Evolutionary conservation across 1,140 invertebrate species (phyloP).

Genomic region (Drosophila tristis): DNA sequence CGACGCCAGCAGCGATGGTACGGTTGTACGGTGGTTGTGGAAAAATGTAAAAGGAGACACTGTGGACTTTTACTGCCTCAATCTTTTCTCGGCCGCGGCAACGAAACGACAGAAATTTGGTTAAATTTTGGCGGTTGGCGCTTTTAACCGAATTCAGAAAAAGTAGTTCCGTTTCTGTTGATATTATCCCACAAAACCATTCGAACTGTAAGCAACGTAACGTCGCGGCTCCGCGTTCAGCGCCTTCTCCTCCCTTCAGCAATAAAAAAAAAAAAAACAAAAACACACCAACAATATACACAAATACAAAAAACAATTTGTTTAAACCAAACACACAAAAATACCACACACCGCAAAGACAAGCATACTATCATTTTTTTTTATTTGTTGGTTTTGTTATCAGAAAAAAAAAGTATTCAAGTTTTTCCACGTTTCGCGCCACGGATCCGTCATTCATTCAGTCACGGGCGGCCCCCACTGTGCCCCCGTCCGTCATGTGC

Average conservation of each 20-base stretch:
- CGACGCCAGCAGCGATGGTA: neutral
- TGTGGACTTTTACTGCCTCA: no score
- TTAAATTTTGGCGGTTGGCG: no score
- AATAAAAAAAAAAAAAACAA: conserved; percentile 16
- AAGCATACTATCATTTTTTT: conserved; percentile 17
- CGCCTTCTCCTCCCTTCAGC: conserved; percentile 2
- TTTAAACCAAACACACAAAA: conserved; percentile 23
- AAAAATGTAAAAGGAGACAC: no score
- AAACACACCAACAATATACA: conserved; percentile 29
- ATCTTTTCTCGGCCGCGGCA: conserved; percentile 5
- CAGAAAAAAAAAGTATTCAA: neutral
- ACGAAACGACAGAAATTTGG: no score
- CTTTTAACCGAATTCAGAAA: no score
- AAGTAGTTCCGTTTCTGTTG: conserved; percentile 59
- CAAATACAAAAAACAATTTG: conserved; percentile 18
- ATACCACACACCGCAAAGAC: conserved; percentile 12
- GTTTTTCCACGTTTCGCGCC: conserved; percentile 39
- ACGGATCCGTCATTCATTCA: conserved; percentile 34
- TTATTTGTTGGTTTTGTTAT: conserved; percentile 12
- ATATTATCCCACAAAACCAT: conserved; percentile 50
- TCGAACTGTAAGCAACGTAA: conserved; percentile 71
- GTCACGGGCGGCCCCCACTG: no score
- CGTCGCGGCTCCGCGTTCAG: conserved; percentile 45
- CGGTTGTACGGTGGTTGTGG: no score
- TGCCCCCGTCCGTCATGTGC: no score